phyloP scores from a whole-genome alignment of 1,140 invertebrate genomes.

The Alviniconcha marisindica region DNA sequence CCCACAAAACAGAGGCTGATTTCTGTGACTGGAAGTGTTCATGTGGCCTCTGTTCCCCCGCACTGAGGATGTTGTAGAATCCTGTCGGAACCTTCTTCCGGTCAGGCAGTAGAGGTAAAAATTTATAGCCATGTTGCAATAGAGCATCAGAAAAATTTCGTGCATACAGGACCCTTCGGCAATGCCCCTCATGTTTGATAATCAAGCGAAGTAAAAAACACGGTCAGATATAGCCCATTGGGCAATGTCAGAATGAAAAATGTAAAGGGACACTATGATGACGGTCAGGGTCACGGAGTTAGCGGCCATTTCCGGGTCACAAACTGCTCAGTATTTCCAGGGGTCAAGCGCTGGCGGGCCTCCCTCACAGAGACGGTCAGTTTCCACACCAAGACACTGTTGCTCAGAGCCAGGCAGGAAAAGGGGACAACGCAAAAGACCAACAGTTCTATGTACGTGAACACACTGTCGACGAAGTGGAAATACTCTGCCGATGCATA shows the following conservation, averaged over 20 bases:
- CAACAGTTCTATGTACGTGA: neutral
- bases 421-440: neutral
- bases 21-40: no score
- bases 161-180: neutral
- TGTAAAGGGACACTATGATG: neutral
- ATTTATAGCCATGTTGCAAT: neutral
- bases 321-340: neutral
- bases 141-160: neutral
- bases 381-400: neutral
- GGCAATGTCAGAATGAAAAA: neutral
- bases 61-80: neutral
- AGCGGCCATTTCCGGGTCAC: neutral
- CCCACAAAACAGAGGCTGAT: no score
- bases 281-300: constrained; percentile 11
- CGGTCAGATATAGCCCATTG: neutral
- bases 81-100: neutral
- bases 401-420: neutral
- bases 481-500: no score
- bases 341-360: neutral
- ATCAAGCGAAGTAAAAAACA: neutral
- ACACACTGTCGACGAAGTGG: neutral
- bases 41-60: no score
- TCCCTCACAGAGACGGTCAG: neutral
- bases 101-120: constrained; percentile 20
- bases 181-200: neutral